A percentile compares a stretch with the other conserved stretches of the same genome.
These are phyloP conservation scores for Ptilorrhoa leucosticta DNA, from an alignment of 2,113 vertebrate genomes.

Conservation along the genomic window DNA sequence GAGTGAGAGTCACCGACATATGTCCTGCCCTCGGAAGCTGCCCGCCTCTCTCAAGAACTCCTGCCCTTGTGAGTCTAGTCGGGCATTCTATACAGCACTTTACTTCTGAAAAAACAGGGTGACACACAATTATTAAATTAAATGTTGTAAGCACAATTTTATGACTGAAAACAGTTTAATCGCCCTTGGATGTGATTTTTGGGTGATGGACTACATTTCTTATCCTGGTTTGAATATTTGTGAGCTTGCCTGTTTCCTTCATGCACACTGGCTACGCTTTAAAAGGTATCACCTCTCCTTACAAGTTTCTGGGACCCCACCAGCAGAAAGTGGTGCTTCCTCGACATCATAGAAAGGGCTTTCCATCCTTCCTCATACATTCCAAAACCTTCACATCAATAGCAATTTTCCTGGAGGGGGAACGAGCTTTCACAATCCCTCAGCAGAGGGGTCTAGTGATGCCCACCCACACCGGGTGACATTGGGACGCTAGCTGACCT, in stretches of 20 bases:
- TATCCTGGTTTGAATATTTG: neutral
- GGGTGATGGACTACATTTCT: neutral
- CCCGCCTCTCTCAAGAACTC: neutral
- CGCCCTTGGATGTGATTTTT: neutral
- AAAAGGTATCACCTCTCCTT: neutral
- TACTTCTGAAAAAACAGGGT: neutral
- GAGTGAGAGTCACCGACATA: accelerated
- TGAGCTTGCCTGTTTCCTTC: neutral
- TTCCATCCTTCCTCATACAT: neutral
- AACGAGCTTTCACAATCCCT: neutral
- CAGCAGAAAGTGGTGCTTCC: neutral
- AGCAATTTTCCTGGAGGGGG: neutral
- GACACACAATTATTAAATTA: neutral
- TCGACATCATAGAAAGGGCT: neutral
- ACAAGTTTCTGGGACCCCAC: neutral
- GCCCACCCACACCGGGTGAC: neutral
- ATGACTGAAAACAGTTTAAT: neutral
- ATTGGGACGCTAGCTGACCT: accelerated
- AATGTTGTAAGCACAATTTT: neutral
- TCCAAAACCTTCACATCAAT: neutral
- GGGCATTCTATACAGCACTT: neutral
- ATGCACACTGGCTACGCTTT: accelerated
- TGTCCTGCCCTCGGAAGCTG: accelerated
- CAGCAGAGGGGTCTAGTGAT: neutral
- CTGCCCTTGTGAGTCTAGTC: neutral